Evolutionary conservation across 30 jellyfish, hydroid and myxozoan species (phyloP), one percentile per base, ranked within the genome.

Genomic region (Phacellophora camtschatica): DNA sequence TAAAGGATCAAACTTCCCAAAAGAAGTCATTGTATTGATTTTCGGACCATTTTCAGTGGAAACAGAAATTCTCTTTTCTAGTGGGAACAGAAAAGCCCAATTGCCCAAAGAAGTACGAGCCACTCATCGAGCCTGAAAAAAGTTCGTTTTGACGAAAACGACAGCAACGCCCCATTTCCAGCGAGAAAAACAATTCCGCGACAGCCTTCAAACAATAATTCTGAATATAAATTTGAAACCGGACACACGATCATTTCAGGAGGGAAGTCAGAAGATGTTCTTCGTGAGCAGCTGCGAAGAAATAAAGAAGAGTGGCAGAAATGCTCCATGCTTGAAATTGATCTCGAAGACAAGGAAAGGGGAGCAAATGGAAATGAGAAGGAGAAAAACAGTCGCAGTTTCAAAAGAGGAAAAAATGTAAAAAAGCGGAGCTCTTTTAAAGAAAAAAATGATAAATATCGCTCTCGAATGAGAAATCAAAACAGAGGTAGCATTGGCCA

Each of bases 401-500:
- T 48, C 0, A 56, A 61, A 32, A 84, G 91, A 19, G 61, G 91
- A 48, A 80, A 77, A 27, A 66, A 80, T 30, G 91, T 80, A 27
- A 48, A 70, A 3, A 80, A 80, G 27, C 32, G 91, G 12, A 54
- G 91, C 15, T 80, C 91, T n/a, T 80, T 80, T 32, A 80, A 80
- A 50, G 91, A 80, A 57, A 80, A 80, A 59, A 63, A 80, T 46
- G 77, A 43, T 15, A 80, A 80, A 25, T 80, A 80, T 31, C 66
- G 45, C 50, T 71, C 81, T 5, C 61, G 74, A 1, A 41, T 28
- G 46, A 66, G 61, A 31, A 71, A 39, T 35, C 8, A 20, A 58
- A 77, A 77, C 66, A 66, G 77, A 48, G 91, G 70, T 62, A 80
- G 91, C 50, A 62, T 80, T 20, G 80, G 83, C 77, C 74, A 48